Conservation (phyloP, 2,113 vertebrate genomes). For the Ranitomeya imitator region DNA sequence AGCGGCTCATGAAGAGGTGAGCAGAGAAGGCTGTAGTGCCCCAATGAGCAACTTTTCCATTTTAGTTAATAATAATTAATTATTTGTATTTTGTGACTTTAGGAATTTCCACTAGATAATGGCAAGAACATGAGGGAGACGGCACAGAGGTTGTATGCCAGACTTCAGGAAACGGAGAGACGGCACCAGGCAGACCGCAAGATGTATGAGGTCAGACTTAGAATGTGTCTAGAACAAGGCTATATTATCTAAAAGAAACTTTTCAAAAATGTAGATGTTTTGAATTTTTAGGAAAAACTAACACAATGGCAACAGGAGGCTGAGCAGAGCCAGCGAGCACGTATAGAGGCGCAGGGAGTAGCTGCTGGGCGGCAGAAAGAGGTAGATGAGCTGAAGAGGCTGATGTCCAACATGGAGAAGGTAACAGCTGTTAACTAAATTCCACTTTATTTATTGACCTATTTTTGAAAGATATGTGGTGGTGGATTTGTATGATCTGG, state of each 20-base stretch:
- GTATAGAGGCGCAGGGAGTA: conserved; percentile 70
- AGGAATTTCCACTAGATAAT: conserved; percentile 68
- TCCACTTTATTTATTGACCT: too few relatives aligned
- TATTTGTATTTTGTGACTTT: conserved; percentile 12
- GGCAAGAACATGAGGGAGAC: conserved; percentile 78
- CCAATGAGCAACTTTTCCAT: not conserved
- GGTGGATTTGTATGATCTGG: too few relatives aligned
- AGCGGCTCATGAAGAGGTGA: not conserved
- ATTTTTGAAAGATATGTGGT: too few relatives aligned
- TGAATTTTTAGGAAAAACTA: conserved; percentile 71
- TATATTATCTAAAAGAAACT: too few relatives aligned
- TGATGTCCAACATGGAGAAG: conserved; percentile 83
- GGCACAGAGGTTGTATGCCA: conserved; percentile 75
- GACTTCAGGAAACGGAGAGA: conserved; percentile 81
- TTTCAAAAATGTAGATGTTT: not conserved
- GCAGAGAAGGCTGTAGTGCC: not conserved
- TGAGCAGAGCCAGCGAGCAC: conserved; percentile 69
- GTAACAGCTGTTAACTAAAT: conserved; percentile 56
- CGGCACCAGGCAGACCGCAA: conserved; percentile 80
- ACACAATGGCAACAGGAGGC: conserved; percentile 74
- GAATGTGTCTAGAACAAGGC: too few relatives aligned
- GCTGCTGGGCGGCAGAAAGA: conserved; percentile 73
- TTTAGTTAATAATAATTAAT: not conserved
- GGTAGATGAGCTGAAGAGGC: conserved; percentile 79
- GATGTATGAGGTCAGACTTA: conserved; percentile 76